Evolutionary conservation across 2,113 vertebrate species (phyloP), one percentile per base, ranked within the genome.

Genomic region (Salvelinus fontinalis): DNA sequence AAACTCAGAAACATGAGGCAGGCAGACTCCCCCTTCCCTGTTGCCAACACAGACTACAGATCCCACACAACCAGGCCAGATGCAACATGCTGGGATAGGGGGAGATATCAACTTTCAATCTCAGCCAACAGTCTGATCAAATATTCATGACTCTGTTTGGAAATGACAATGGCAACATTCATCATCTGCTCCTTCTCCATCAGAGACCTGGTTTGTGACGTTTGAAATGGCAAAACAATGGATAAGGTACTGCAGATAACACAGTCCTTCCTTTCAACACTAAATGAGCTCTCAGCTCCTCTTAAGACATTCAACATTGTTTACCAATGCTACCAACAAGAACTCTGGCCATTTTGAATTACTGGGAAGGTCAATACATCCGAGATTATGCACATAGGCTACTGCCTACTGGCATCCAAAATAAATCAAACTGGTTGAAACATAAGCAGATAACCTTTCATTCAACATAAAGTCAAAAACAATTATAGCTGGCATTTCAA

Each of bases 91-190:
- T 14, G 51, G 16, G 49, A 11, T 18, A 70, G 44, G n/a, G 9
- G 13, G 29, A 73, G 71, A 57, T 14, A 67, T 39, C 57, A 27
- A 70, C 75, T 81, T 75, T 70, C 75, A 86, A 82, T 87, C 74
- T 83, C 79, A 75, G 49, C 54, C 73, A 51, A 16, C 39, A 44
- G 39, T 76, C 74, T 27, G 24, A 51, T 81, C 69, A 87, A 89
- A 86, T 89, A 84, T 87, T 84, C 60, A 91, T 84, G 73, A 3
- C 51, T 3, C 64, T 73, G 74, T 75, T 67, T 29, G 24, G 74
- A 73, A 60, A 75, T 14, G 18, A 49, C 13, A 24, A 26, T 79
- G 78, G 49, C 79, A 51, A 67, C 49, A 29, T 68, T 70, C 12
- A 44, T 11, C 9, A 39, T 76, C 70, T 44, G n/a, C 54, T 76